phyloP scores from a whole-genome alignment of 2,797 vertebrate species.

The Sitta carolinensis region DNA sequence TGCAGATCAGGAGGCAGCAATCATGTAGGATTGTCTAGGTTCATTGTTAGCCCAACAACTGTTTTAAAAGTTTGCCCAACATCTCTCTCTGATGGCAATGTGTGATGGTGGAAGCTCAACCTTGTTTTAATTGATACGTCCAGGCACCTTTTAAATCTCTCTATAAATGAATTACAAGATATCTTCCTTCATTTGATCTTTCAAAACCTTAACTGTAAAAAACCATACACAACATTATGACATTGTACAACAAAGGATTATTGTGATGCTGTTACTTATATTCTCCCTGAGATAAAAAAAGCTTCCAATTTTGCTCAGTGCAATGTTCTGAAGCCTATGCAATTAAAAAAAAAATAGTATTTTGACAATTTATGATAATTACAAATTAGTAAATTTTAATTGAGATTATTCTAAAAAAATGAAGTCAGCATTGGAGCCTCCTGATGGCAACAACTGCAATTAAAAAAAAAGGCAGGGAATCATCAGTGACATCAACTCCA shows the following conservation, averaged over 20 bases:
- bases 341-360: not conserved
- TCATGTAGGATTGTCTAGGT: not conserved
- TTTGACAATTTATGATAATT: not conserved
- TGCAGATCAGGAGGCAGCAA: not conserved
- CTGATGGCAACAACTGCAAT: slow-evolving; percentile 1
- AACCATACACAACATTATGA: not conserved
- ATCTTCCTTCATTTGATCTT: not conserved
- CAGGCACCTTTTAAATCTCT: not conserved
- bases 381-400: not conserved
- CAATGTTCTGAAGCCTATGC: slow-evolving; percentile 50
- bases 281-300: not conserved
- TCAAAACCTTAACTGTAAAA: not conserved
- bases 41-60: not conserved
- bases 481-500: not conserved
- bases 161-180: not conserved
- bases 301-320: slow-evolving; percentile 66
- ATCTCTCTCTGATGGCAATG: not conserved
- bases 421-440: not conserved
- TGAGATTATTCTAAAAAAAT: not conserved
- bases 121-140: not conserved
- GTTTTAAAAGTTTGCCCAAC: not conserved
- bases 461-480: not conserved
- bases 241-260: not conserved
- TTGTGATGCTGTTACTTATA: not conserved
- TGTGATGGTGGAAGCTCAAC: not conserved